Evolutionary conservation across 2,888 invertebrate species (phyloP).

Genomic region (Melanargia galathea): DNA sequence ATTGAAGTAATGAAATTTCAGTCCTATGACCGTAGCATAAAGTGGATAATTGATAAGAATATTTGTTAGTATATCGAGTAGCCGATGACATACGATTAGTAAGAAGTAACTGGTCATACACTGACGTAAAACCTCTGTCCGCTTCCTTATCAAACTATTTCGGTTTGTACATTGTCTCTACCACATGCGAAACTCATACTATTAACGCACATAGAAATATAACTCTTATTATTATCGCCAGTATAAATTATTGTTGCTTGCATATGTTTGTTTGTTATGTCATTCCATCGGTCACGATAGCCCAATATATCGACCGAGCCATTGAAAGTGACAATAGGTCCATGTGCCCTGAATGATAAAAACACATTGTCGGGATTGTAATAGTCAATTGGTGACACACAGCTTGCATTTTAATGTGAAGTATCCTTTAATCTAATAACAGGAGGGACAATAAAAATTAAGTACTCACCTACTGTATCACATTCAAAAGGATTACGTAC

Average conservation of each 20-base stretch:
- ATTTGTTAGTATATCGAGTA: constrained; percentile 36
- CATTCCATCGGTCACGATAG: constrained; percentile 20
- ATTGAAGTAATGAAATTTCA: not conserved
- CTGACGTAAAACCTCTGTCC: constrained; percentile 44
- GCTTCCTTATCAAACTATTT: constrained; percentile 51
- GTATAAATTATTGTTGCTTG: constrained; percentile 34
- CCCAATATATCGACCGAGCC: constrained; percentile 44
- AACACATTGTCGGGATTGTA: constrained; percentile 37
- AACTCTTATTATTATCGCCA: constrained; percentile 12
- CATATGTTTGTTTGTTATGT: constrained; percentile 17
- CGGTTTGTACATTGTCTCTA: constrained; percentile 40
- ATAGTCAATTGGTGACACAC: constrained; percentile 29
- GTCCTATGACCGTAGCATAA: not conserved
- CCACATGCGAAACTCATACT: constrained; percentile 30
- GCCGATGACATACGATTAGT: constrained; percentile 26
- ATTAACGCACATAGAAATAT: constrained; percentile 29
- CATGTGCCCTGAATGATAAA: constrained; percentile 55
- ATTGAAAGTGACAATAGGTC: constrained; percentile 64
- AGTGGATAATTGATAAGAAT: not conserved
- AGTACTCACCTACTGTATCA: not conserved
- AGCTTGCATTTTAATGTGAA: constrained; percentile 10
- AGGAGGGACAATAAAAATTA: not conserved
- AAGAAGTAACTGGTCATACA: constrained; percentile 37
- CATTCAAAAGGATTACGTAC: too few relatives aligned
- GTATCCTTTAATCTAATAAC: constrained; percentile 13